Evolutionary conservation across 2,797 vertebrate genomes (phyloP).

Genomic region (Arrhamphus sclerolepis): DNA sequence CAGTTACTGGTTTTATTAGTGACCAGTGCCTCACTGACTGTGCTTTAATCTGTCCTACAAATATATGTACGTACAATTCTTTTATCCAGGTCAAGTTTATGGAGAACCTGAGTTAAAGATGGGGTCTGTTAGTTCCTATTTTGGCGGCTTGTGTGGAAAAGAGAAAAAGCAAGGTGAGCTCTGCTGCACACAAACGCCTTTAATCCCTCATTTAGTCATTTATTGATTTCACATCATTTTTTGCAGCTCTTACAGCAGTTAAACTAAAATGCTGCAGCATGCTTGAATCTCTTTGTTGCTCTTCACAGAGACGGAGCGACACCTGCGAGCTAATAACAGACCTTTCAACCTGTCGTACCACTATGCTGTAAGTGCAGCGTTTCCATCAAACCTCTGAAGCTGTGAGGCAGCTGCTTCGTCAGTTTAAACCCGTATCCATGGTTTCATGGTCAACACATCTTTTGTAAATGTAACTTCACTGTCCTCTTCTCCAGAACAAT

Average conservation of each 20-base stretch:
- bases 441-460: too few species aligned
- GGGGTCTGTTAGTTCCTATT: constrained; percentile 75
- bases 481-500: constrained; percentile 82
- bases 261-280: neutral
- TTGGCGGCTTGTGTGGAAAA: constrained; percentile 64
- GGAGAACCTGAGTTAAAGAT: constrained; percentile 75
- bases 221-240: too few species aligned
- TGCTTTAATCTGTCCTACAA: neutral
- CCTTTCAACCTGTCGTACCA: constrained; percentile 84
- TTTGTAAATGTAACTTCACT: neutral
- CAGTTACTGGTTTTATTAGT: neutral
- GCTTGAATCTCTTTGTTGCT: neutral
- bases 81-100: constrained; percentile 72
- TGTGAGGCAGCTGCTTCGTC: too few species aligned
- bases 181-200: neutral
- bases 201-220: too few species aligned
- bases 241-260: too few species aligned
- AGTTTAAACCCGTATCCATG: too few species aligned
- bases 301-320: constrained; percentile 84
- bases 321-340: constrained; percentile 88
- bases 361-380: constrained; percentile 85
- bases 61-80: neutral
- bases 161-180: constrained; percentile 76
- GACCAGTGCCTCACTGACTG: neutral
- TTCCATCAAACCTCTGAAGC: neutral